Evolutionary conservation across 2,797 vertebrate species (phyloP), one percentile per base, ranked within the genome.

Genomic region (Myotis planiceps): DNA sequence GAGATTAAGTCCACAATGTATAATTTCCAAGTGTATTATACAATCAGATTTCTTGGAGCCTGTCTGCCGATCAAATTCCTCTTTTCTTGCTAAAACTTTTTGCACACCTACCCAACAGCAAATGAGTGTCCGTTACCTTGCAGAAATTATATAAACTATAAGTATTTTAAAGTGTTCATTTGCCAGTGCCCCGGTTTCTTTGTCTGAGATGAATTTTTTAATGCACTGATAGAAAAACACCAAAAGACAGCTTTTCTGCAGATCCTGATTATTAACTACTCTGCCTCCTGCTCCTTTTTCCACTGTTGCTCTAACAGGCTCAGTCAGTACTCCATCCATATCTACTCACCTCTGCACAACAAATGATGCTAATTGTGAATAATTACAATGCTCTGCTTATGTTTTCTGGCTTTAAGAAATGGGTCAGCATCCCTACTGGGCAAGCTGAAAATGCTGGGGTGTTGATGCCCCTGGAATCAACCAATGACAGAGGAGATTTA

Each of bases 1-100:
- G 94, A 97, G 94, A 97, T 96, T 93, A 97, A 90, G 65, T 85
- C 91, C 84, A 97, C 96, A 96, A 96, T 94, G 82, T 92, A 88
- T 94, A 76, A 96, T 97, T 97, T 97, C 87, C 90, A 95, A 96
- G 91, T 95, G 47, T 85, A 88, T 95, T 92, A 42, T 94, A 82
- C 88, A 92, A 81, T 96, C 92, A 95, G 84, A 92, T 92, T 97
- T 96, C 96, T 97, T 94, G 90, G 86, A 94, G 78, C 42, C 45
- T 96, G 68, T 95, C 88, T 95, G 69, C 84, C 6, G 0, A 93
- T 95, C 92, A 96, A 60, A 86, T 87, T 90, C 82, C 72, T 94
- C 87, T 94, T 90, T 76, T 92, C 76, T 90, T 90, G 65, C 19
- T 75, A 69, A 95, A 93, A 85, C 60, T 87, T 96, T 74, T 32